A percentile compares a stretch with the other conserved stretches of the same genome.
Evolutionary conservation across 2,113 vertebrate genomes (phyloP).

Genomic region (Datnioides undecimradiatus): DNA sequence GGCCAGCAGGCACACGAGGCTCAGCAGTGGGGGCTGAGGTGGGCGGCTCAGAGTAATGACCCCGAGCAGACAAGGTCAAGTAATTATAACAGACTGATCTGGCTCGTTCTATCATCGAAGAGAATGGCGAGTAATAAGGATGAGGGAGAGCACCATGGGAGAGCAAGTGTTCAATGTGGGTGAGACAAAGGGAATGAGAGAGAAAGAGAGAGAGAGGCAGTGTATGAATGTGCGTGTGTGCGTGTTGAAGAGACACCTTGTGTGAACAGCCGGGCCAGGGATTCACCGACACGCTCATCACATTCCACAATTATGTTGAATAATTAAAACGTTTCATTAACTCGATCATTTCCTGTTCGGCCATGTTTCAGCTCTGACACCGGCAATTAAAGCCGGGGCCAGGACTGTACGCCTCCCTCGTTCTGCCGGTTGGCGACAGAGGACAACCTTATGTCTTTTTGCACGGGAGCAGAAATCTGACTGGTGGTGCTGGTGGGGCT

Average conservation of each 20-base stretch:
- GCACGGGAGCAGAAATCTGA: slow-evolving; percentile 46
- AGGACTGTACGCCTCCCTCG: slow-evolving; percentile 36
- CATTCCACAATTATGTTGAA: slow-evolving; percentile 77
- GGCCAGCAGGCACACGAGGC: slow-evolving; percentile 53
- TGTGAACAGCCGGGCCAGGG: slow-evolving; percentile 53
- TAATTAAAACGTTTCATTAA: slow-evolving; percentile 83
- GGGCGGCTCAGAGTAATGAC: slow-evolving; percentile 56
- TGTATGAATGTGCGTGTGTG: slow-evolving; percentile 13
- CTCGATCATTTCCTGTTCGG: slow-evolving; percentile 75
- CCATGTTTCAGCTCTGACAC: slow-evolving; percentile 69
- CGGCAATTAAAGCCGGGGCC: slow-evolving; percentile 59
- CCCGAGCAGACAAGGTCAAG: slow-evolving; percentile 74
- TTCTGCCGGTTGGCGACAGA: slow-evolving; percentile 20
- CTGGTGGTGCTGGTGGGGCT: slow-evolving; percentile 52
- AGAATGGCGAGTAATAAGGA: slow-evolving; percentile 60
- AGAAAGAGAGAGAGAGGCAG: neutral
- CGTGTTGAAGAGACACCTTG: slow-evolving; percentile 19
- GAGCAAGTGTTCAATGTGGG: slow-evolving; percentile 52
- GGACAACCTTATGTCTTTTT: slow-evolving; percentile 54
- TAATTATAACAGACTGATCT: slow-evolving; percentile 76
- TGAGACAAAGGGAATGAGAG: slow-evolving; percentile 59
- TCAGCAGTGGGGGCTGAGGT: slow-evolving; percentile 12
- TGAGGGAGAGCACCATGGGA: slow-evolving; percentile 51
- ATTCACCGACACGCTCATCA: slow-evolving; percentile 69
- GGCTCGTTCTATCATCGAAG: slow-evolving; percentile 39